Conservation (phyloP, 2,113 vertebrate genomes). For the Gavia stellata region DNA sequence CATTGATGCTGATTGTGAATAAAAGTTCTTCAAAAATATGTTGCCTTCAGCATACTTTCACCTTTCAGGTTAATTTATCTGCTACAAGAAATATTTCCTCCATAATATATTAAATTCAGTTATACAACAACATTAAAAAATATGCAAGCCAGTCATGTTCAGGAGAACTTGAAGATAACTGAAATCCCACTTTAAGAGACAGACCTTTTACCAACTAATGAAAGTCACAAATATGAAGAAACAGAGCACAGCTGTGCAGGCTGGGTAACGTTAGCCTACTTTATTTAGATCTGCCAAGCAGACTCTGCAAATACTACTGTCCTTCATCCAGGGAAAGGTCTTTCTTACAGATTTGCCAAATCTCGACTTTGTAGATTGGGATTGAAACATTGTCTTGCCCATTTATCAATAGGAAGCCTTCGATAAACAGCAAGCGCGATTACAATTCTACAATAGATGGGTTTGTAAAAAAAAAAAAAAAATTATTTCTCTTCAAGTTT, state of each 20-base stretch:
- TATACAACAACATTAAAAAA: neutral
- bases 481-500: neutral
- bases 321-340: neutral
- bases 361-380: neutral
- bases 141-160: neutral
- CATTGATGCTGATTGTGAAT: neutral
- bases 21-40: neutral
- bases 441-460: neutral
- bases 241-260: neutral
- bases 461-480: neutral
- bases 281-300: neutral
- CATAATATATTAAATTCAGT: neutral
- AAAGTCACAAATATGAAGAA: neutral
- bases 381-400: neutral
- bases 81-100: neutral
- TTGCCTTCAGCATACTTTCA: neutral
- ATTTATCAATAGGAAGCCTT: neutral
- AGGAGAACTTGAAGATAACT: neutral
- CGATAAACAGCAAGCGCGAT: neutral
- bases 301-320: neutral
- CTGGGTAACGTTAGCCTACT: neutral
- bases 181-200: neutral
- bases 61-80: slow-evolving; percentile 24
- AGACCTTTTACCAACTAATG: neutral
- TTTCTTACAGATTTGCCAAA: neutral